Percentiles rank a stretch among this genome's conserved stretches.
Evolutionary conservation across 2,888 invertebrate species (phyloP).

Genomic region (Rugalucina vietnamica): DNA sequence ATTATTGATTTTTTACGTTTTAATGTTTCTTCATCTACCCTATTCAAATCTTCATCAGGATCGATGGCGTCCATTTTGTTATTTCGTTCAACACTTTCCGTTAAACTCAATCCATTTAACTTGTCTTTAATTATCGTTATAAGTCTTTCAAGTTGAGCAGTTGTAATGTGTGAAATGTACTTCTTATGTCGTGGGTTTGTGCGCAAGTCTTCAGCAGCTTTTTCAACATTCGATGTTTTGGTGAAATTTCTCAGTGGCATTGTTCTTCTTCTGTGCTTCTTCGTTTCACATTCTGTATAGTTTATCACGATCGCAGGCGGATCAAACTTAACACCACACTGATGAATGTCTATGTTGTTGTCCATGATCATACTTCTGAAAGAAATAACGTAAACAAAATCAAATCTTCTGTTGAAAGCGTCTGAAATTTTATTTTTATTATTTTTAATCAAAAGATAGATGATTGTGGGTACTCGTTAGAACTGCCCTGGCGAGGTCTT

Average conservation of each 20-base stretch:
- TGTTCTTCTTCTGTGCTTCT: slow-evolving; percentile 82
- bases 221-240: slow-evolving; percentile 81
- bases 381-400: no score
- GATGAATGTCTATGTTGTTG: slow-evolving; percentile 70
- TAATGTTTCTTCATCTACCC: slow-evolving; percentile 83
- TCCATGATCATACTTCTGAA: slow-evolving; percentile 52
- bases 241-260: slow-evolving; percentile 85
- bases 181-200: slow-evolving; percentile 81
- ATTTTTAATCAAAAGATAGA: no score
- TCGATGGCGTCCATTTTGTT: slow-evolving; percentile 83
- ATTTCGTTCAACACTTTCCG: slow-evolving; percentile 83
- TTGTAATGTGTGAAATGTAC: slow-evolving; percentile 82
- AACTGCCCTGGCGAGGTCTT: no score
- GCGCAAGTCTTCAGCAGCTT: slow-evolving; percentile 81
- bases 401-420: no score
- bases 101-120: slow-evolving; percentile 82
- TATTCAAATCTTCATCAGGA: slow-evolving; percentile 85
- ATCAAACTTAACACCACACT: slow-evolving; percentile 83
- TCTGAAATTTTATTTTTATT: no score
- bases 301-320: slow-evolving; percentile 83
- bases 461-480: no score
- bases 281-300: slow-evolving; percentile 76
- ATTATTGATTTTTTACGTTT: slow-evolving; percentile 85
- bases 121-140: slow-evolving; percentile 84
- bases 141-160: slow-evolving; percentile 84